Percentiles rank a stretch among this genome's conserved stretches.
Evolutionary conservation across 37 sponge, comb jelly and placozoan species (phyloP).

Genomic region (Hormiphora californensis): DNA sequence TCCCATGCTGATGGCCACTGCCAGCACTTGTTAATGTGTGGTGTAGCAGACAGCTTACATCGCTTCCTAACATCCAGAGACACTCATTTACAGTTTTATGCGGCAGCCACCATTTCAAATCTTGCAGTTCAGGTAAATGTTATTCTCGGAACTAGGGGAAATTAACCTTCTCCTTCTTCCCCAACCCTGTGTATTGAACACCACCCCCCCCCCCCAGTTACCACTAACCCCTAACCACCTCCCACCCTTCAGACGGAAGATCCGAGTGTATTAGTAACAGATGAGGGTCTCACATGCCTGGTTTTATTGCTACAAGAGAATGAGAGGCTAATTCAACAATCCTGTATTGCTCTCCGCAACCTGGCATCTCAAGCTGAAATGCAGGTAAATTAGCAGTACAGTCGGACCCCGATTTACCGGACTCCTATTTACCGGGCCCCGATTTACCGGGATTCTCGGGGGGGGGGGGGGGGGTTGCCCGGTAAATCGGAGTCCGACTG

Average conservation of each 20-base stretch:
- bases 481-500: too few species aligned
- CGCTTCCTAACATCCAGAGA: constrained; percentile 20
- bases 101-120: constrained; percentile 31
- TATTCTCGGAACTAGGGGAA: too few species aligned
- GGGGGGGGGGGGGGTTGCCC: too few species aligned
- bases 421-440: too few species aligned
- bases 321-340: constrained; percentile 19
- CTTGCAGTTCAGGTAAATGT: constrained; percentile 38
- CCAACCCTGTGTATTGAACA: too few species aligned
- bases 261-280: constrained; percentile 15
- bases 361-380: constrained; percentile 30
- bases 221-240: too few species aligned
- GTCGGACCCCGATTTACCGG: too few species aligned
- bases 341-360: constrained; percentile 43
- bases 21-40: constrained; percentile 15
- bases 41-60: not conserved
- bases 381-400: constrained; percentile 6
- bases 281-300: constrained; percentile 16
- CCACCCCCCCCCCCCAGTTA: too few species aligned
- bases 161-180: too few species aligned
- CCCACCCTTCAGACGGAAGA: constrained; percentile 8
- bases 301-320: not conserved
- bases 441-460: too few species aligned
- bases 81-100: constrained; percentile 12
- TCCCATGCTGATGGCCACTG: constrained; percentile 28